Evolutionary conservation across 2,888 invertebrate species (phyloP).

Genomic region (Eudasyphora cyanicolor): DNA sequence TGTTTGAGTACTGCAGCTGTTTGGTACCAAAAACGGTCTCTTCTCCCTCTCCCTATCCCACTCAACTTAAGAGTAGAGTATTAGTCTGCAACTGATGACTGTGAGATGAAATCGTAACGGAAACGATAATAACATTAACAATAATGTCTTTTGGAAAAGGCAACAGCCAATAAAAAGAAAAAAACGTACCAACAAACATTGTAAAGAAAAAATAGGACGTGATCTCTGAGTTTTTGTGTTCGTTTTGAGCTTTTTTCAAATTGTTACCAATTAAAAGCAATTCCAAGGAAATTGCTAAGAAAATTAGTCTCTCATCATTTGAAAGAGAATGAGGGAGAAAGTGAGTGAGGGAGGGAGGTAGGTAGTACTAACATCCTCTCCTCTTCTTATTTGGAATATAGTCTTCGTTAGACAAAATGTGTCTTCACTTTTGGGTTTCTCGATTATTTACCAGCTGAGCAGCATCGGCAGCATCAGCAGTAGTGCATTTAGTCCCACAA

Average conservation of each 20-base stretch:
- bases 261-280: constrained; percentile 15
- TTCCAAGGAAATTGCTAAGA: not conserved
- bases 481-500: not conserved
- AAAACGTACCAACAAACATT: not conserved
- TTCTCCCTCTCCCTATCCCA: not conserved
- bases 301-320: not conserved
- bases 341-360: not conserved
- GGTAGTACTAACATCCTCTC: not conserved
- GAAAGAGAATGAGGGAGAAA: not conserved
- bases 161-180: not conserved
- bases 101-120: not conserved
- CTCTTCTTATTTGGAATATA: not conserved
- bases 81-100: not conserved
- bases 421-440: not conserved
- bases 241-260: not conserved
- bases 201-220: not conserved
- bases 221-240: not conserved
- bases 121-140: constrained; percentile 12
- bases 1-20: too few relatives aligned
- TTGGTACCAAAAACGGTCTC: not conserved
- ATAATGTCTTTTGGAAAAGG: not conserved
- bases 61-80: too few relatives aligned
- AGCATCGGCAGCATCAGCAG: too few relatives aligned
- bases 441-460: not conserved
- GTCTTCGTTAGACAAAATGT: not conserved